These are phyloP conservation scores for Notarius lentiginosus DNA, from an alignment of 2,113 vertebrate species.

Conservation along the genomic window DNA sequence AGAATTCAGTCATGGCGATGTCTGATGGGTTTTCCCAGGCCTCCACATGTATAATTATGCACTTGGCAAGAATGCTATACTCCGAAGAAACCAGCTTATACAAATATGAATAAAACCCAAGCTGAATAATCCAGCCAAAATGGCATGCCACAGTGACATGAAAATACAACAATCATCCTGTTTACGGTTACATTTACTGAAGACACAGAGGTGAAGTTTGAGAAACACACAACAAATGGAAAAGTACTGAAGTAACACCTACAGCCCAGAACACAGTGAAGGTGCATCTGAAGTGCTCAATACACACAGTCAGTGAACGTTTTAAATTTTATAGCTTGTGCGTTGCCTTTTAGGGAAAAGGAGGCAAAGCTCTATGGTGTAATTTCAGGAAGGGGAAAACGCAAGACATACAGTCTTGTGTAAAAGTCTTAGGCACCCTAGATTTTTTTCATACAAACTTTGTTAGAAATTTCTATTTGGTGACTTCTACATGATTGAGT, in stretches of 20 bases:
- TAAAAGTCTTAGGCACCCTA: too few relatives aligned
- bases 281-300: background rate
- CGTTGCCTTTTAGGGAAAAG: background rate
- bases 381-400: slow-evolving; percentile 1
- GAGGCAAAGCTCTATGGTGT: background rate
- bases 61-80: background rate
- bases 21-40: too few relatives aligned
- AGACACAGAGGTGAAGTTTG: background rate
- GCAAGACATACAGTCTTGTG: too few relatives aligned
- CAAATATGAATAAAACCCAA: background rate
- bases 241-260: background rate
- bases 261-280: background rate
- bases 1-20: too few relatives aligned
- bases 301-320: background rate
- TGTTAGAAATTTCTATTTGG: too few relatives aligned
- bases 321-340: background rate
- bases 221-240: background rate
- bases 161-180: background rate
- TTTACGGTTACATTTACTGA: background rate
- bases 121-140: background rate
- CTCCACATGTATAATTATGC: background rate
- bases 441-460: too few relatives aligned
- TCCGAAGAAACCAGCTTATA: background rate
- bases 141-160: background rate
- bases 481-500: too few relatives aligned